Base-by-base conservation (phyloP, 2,113 vertebrate species). In the Lophura nycthemera region DNA sequence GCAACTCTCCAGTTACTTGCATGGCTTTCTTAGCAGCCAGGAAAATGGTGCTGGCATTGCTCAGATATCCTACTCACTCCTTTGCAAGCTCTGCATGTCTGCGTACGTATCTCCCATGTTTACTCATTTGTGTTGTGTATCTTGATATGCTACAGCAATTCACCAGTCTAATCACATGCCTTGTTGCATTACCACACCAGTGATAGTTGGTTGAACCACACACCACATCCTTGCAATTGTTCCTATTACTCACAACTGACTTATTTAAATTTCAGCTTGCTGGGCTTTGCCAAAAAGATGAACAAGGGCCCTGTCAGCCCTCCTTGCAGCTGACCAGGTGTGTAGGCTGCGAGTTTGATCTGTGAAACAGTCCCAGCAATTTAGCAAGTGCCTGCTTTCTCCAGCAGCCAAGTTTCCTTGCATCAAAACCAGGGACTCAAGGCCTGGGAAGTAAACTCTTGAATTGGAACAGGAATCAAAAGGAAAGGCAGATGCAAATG, bases 191-290 rank as follows among this genome's bases (percentile, higher is more conserved):
- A 95, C 94, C 94, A 94, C 94, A 90, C 88, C 85, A 95, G 91
- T 90, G 93, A 96, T 95, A 93, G 89, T 87, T 96, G 94, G 91
- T 78, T 97, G 91, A 97, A 95, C 94, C 95, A 96, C 95, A 95
- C 95, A 95, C 95, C 95, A 95, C 96, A 96, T 97, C 94, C 96
- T 95, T 94, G 88, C 94, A 96, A 95, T 95, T 95, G 91, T 83
- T 97, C 81, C 89, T 95, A 48, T 96, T 96, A 95, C 85, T 96
- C 93, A 95, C 88, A 75, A 84, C 90, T 88, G 79, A 95, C 85
- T 95, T 95, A 95, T 95, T 96, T 90, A 90, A 91, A 93, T 89
- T 95, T 94, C 82, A 86, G 85, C 94, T 96, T 95, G 83, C 69
- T 5, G 2, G 78, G 76, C 89, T 88, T 88, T 83, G 69, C 85